Conservation (phyloP, 1,140 invertebrate genomes). For the Atopsyche davidsoni region DNA sequence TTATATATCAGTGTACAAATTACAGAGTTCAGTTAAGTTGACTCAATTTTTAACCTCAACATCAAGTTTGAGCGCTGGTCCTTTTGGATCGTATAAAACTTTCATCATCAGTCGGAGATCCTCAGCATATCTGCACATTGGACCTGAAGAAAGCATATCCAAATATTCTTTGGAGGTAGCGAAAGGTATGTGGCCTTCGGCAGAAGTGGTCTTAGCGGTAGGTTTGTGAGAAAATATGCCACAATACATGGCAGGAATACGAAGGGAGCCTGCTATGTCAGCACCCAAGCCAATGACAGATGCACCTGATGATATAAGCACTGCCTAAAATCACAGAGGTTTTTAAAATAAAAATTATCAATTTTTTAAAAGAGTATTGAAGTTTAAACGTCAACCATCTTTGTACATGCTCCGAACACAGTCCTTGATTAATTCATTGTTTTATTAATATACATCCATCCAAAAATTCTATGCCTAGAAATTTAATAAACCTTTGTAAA, state of each 20-base stretch:
- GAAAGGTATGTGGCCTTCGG: constrained; percentile 52
- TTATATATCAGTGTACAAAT: not conserved
- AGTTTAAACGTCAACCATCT: too few species aligned
- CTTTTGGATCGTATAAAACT: constrained; percentile 53
- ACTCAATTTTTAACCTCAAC: constrained; percentile 3
- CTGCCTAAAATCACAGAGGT: constrained; percentile 52
- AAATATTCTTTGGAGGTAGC: constrained; percentile 49
- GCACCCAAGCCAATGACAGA: constrained; percentile 75
- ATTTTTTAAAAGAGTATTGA: too few species aligned
- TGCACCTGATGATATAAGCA: constrained; percentile 61
- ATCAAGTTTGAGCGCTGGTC: constrained; percentile 32
- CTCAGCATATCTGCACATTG: constrained; percentile 74
- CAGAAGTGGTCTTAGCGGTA: constrained; percentile 51
- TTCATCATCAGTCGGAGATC: constrained; percentile 71
- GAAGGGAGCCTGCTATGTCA: constrained; percentile 76
- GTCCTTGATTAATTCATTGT: too few species aligned
- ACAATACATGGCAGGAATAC: constrained; percentile 78
- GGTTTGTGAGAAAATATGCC: constrained; percentile 82
- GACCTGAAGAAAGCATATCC: constrained; percentile 62
- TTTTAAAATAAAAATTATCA: too few species aligned
- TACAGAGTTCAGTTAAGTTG: not conserved
- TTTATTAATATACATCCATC: too few species aligned
- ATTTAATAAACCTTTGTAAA: too few species aligned
- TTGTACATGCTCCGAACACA: too few species aligned
- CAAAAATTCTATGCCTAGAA: too few species aligned